phyloP scores from a whole-genome alignment of 2,888 invertebrate species.

The Cactoblastis cactorum region DNA sequence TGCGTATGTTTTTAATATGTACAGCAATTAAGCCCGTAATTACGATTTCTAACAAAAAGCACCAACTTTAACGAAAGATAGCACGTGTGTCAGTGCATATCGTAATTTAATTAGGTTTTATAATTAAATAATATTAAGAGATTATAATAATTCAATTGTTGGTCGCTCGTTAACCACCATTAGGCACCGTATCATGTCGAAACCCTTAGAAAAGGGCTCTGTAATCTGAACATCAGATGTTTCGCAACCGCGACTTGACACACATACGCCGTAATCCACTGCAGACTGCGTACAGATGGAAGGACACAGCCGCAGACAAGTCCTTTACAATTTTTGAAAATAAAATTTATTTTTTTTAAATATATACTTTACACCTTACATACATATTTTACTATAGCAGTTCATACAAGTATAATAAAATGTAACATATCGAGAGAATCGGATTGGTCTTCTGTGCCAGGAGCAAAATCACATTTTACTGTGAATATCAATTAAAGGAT shows the following conservation, averaged over 20 bases:
- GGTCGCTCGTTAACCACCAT: conserved; percentile 1
- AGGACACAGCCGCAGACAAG: conserved; percentile 28
- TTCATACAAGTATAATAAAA: too few relatives aligned
- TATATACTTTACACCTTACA: too few relatives aligned
- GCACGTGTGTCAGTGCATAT: background rate
- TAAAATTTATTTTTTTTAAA: too few relatives aligned
- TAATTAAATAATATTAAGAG: background rate
- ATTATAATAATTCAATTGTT: conserved; percentile 7
- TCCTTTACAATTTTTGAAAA: conserved; percentile 34
- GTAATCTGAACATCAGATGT: conserved; percentile 49
- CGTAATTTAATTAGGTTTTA: background rate
- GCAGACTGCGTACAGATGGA: conserved; percentile 38
- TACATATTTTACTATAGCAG: too few relatives aligned
- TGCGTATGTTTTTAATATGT: background rate
- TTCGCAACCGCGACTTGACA: conserved; percentile 69
- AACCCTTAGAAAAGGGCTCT: conserved; percentile 66
- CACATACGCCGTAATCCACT: conserved; percentile 58
- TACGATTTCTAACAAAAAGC: background rate
- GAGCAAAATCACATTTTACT: too few relatives aligned
- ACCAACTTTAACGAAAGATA: background rate
- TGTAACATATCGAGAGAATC: too few relatives aligned
- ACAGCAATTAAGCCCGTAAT: too few relatives aligned
- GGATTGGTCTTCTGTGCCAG: too few relatives aligned
- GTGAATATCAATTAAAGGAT: too few relatives aligned
- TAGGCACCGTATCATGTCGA: conserved; percentile 27